Base-by-base conservation (phyloP, 2,888 invertebrate species). In the Orthosia gracilis region DNA sequence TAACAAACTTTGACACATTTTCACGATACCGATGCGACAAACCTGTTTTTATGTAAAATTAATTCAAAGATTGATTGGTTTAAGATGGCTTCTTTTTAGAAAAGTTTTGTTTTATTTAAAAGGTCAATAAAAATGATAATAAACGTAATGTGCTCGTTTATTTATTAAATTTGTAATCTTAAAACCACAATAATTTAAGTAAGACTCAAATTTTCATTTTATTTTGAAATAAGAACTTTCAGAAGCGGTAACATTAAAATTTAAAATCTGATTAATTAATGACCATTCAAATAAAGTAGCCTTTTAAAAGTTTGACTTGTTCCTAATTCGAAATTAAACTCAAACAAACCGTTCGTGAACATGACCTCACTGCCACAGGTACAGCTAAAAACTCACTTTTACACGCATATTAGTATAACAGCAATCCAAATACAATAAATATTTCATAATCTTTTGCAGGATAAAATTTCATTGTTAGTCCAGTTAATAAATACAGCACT, bases 321-420 rank as follows among this genome's bases (percentile, higher is more conserved):
- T 17, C 13, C 5, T 52, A 23, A 50, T 55, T 0, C 15, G 13
- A 55, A 45, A 75, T 45, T 21, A 50, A 76, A 68, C 49, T 63
- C 13, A 54, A 54, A 55, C 9, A 76, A 49, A 59, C n/a, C 52
- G 5, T 47, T 54, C 23, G 18, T 40, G 11, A 18, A 64, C n/a
- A 40, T 45, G 13, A 17, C 13, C 45, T 17, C 47, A 54, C 18
- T 26, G 17, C 7, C 4, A 50, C 5, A 21, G 40, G 5, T 17
- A 50, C 9, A 40, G 12, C 13, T 5, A 9, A 26, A 7, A 31
- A 11, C 21, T 26, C 15, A 21, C 11, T 66, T 45, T 3, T 31
- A 31, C 31, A 7, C 18, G 3, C 23, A 23, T 17, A 45, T 15
- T 17, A 13, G 15, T 45, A 21, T 23, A 47, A 47, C 18, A 11